Percentiles rank a stretch among this genome's conserved stretches.
These are phyloP conservation scores for Coptodon rendalli DNA, from an alignment of 2,113 vertebrate genomes.

Conservation along the genomic window DNA sequence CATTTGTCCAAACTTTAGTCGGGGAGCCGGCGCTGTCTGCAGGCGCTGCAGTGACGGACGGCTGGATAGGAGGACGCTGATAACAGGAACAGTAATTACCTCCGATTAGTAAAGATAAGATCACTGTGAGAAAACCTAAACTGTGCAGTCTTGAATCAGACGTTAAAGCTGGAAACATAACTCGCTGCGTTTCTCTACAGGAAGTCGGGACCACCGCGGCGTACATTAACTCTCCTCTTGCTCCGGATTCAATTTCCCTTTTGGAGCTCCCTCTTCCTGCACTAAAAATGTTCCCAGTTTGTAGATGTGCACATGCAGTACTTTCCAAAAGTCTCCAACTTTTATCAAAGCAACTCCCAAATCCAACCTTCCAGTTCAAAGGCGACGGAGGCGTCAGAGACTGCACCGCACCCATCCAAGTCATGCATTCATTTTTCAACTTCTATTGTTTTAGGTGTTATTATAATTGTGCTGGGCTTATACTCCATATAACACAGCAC, in stretches of 20 bases:
- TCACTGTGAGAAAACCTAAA: not conserved
- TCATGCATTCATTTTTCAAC: not conserved
- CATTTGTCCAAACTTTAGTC: constrained; percentile 73
- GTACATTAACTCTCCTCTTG: not conserved
- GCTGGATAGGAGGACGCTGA: not conserved
- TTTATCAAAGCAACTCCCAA: not conserved
- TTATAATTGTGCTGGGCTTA: not conserved
- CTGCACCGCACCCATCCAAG: not conserved
- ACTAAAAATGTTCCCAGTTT: not conserved
- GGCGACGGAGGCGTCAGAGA: not conserved
- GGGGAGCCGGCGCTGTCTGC: constrained; percentile 53
- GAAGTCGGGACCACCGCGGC: not conserved
- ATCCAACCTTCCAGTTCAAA: not conserved
- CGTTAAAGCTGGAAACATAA: not conserved
- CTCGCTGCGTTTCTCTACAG: not conserved
- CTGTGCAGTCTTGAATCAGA: not conserved
- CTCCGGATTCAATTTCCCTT: not conserved
- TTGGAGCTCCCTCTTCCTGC: not conserved
- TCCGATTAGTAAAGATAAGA: not conserved
- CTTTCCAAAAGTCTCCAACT: not conserved
- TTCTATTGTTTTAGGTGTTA: not conserved
- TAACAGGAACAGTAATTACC: not conserved
- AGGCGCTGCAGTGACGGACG: constrained; percentile 47
- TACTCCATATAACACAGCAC: not conserved
- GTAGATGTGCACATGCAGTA: not conserved